These are phyloP conservation scores for Plusia festucae DNA, from an alignment of 2,888 invertebrate species.

Conservation along the genomic window DNA sequence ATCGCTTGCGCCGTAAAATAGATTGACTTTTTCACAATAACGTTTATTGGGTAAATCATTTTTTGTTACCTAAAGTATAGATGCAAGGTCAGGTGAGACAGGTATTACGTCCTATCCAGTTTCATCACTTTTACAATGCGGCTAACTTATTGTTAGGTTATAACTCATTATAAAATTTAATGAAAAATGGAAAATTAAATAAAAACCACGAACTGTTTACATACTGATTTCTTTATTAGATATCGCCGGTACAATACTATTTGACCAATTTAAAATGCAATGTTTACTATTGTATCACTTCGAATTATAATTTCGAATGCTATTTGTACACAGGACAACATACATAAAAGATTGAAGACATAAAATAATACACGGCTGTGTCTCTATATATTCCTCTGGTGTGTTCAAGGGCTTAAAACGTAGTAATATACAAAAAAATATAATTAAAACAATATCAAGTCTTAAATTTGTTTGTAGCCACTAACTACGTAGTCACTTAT, in stretches of 20 bases:
- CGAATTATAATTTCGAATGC: constrained; percentile 74
- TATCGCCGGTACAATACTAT: constrained; percentile 85
- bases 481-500: constrained; percentile 3
- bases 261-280: constrained; percentile 85
- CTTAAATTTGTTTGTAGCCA: constrained; percentile 20
- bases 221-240: constrained; percentile 84
- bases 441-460: constrained; percentile 38
- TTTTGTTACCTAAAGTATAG: constrained; percentile 55
- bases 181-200: constrained; percentile 60
- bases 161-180: constrained; percentile 49
- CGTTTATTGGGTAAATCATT: constrained; percentile 65
- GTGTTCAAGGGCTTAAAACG: constrained; percentile 56
- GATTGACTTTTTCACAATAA: constrained; percentile 67
- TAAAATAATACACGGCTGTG: constrained; percentile 62
- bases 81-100: constrained; percentile 67
- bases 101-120: constrained; percentile 63
- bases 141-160: constrained; percentile 43
- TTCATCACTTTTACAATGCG: constrained; percentile 58
- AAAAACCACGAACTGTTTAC: constrained; percentile 66
- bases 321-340: constrained; percentile 84
- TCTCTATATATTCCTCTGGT: constrained; percentile 79
- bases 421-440: constrained; percentile 38
- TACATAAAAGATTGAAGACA: constrained; percentile 64
- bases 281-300: constrained; percentile 81
- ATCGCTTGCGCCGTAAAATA: constrained; percentile 61